These are phyloP conservation scores for Lagopus leucura DNA, from an alignment of 2,113 vertebrate genomes.

Conservation along the genomic window DNA sequence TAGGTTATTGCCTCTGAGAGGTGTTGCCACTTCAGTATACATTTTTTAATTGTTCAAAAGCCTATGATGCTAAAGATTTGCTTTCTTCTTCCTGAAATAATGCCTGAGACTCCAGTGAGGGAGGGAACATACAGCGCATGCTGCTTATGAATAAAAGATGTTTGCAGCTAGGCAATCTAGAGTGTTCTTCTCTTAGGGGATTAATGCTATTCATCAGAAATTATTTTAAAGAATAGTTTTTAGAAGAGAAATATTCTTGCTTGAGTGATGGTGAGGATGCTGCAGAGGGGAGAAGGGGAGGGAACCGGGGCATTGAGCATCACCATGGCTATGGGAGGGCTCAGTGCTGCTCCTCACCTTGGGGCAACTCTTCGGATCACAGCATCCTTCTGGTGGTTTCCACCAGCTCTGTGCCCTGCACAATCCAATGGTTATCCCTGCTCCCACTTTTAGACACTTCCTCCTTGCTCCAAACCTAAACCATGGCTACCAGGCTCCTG, in stretches of 20 bases:
- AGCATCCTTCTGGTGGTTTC: fast-evolving
- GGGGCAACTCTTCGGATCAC: neutral
- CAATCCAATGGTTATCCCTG: neutral
- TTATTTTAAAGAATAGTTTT: conserved; percentile 50
- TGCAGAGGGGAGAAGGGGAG: neutral
- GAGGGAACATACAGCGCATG: neutral
- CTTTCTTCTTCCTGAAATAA: conserved; percentile 74
- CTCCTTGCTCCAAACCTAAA: neutral
- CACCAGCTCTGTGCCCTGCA: neutral
- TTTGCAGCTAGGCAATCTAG: conserved; percentile 55
- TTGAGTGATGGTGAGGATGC: conserved; percentile 32
- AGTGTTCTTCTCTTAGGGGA: conserved; percentile 55
- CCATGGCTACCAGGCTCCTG: neutral
- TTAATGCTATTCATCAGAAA: conserved; percentile 71
- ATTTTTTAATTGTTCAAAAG: conserved; percentile 61
- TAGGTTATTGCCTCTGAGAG: conserved; percentile 39
- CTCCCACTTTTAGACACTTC: neutral
- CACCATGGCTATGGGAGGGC: fast-evolving
- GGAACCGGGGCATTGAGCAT: fast-evolving
- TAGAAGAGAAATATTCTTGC: conserved; percentile 50
- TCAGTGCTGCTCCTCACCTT: fast-evolving
- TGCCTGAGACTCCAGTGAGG: conserved; percentile 32
- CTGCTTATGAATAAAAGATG: conserved; percentile 80
- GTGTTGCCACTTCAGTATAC: conserved; percentile 47
- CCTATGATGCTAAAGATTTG: conserved; percentile 36